phyloP scores from a whole-genome alignment of 2,113 vertebrate genomes.

The Ancistrus triradiatus region DNA sequence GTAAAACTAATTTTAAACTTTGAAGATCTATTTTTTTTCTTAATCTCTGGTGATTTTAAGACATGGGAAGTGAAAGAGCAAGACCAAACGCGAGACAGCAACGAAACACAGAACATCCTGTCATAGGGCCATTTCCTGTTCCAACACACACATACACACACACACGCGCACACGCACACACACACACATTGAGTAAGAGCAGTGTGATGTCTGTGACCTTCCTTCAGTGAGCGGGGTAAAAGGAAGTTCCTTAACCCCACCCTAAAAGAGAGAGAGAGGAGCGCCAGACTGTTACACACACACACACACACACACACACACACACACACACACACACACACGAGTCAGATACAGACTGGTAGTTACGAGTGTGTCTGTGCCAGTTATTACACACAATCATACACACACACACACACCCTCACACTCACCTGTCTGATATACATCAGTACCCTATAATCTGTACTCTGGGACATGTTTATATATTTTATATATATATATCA shows the following conservation, averaged over 20 bases:
- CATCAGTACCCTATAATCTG: too few relatives aligned
- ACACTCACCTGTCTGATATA: too few relatives aligned
- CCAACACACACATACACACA: slow-evolving; percentile 47
- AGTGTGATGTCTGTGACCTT: slow-evolving; percentile 56
- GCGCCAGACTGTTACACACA: not conserved
- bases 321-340: not conserved
- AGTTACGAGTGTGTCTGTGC: too few relatives aligned
- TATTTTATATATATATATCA: too few relatives aligned
- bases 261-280: too few relatives aligned
- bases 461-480: too few relatives aligned
- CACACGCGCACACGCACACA: slow-evolving; percentile 13
- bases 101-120: slow-evolving; percentile 61
- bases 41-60: too few relatives aligned
- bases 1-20: too few relatives aligned
- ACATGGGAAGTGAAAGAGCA: slow-evolving; percentile 20
- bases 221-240: slow-evolving; percentile 44
- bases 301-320: slow-evolving; percentile 2
- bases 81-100: slow-evolving; percentile 29
- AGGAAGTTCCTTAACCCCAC: not conserved
- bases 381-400: not conserved
- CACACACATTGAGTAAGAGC: slow-evolving; percentile 57
- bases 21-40: too few relatives aligned
- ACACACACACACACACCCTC: slow-evolving; percentile 1
- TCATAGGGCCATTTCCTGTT: slow-evolving; percentile 73
- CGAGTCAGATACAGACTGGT: too few relatives aligned